Base-by-base conservation (phyloP, 2,888 invertebrate genomes). In the Bellardia pandia region DNA sequence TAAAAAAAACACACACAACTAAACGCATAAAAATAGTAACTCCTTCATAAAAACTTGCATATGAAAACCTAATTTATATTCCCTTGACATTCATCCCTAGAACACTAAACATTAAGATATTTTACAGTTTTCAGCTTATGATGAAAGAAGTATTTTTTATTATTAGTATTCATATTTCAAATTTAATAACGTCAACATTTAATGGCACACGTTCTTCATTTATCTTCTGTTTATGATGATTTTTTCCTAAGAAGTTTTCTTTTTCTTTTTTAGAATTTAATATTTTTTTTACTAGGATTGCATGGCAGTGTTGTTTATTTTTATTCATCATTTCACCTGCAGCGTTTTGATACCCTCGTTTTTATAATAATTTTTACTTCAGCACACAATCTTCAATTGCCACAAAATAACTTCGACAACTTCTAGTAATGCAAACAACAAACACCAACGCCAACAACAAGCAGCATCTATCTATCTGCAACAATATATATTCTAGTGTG, bases 291-390 rank as follows among this genome's bases (percentile, higher is more conserved):
- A 40, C 5, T 14, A 74, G 7, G 64, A 56, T 74, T 71, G 37
- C 42, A 58, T 72, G 58, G n/a, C 30, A 37, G 30, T 60, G n/a
- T 56, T 33, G 5, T 11, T 53, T 33, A 2, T 11, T 53, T 40
- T n/a, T 42, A 16, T n/a, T 74, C 53, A 58, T 64, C 60, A 68
- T 45, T 79, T 79, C 78, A 85, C 78, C 79, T 85, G 85, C 74
- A 79, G 85, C 85, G 62, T 58, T 85, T 74, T 68, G 72, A 79
- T 85, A 64, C 58, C 74, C 78, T 60, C 64, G 78, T 79, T 85
- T 79, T 69, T 42, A 23, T 69, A 69, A 76, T 16, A 72, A 72
- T 40, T 75, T 75, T 68, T 48, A 23, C 13, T 75, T 75, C 30
- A 42, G 16, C 76, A 37, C 56, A 58, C 71, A 69, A 37, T 48